Percentiles rank a stretch among this genome's conserved stretches.
Conservation (phyloP, 35 echinoderm and acorn worm species). For the Eucidaris tribuloides region DNA sequence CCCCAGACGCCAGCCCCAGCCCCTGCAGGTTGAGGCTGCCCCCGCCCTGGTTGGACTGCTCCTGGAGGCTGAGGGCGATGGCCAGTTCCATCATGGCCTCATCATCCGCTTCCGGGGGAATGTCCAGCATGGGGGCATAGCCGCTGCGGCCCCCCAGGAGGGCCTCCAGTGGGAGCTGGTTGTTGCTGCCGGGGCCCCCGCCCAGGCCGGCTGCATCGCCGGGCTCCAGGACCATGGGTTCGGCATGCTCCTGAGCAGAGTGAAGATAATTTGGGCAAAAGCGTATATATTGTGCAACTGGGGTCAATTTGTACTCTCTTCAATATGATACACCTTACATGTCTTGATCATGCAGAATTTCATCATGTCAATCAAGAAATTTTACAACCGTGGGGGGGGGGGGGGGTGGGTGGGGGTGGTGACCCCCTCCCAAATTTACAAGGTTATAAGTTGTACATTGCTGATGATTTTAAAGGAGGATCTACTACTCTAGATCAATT, state of each 20-base stretch:
- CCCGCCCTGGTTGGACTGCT: constrained; percentile 56
- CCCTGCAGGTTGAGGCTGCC: constrained; percentile 77
- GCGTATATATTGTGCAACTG: too few species aligned
- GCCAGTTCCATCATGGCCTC: constrained; percentile 98
- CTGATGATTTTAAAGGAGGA: too few species aligned
- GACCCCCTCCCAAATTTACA: too few species aligned
- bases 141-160: constrained; percentile 67
- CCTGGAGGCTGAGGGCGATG: constrained; percentile 79
- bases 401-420: too few species aligned
- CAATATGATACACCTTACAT: too few species aligned
- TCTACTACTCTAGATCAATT: too few species aligned
- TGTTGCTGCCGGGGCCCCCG: constrained; percentile 41
- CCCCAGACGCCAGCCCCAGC: constrained; percentile 44
- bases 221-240: constrained; percentile 87
- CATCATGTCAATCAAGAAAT: too few species aligned
- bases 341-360: too few species aligned
- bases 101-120: constrained; percentile 92
- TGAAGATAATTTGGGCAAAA: too few species aligned
- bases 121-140: constrained; percentile 92
- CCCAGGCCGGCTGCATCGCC: constrained; percentile 43
- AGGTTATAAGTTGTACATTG: too few species aligned
- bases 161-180: constrained; percentile 74
- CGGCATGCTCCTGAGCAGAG: constrained; percentile 59
- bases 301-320: too few species aligned
- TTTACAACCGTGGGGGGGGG: too few species aligned